Evolutionary conservation across 1,140 invertebrate species (phyloP), one percentile per base, ranked within the genome.

Genomic region (Drosophila repleta): DNA sequence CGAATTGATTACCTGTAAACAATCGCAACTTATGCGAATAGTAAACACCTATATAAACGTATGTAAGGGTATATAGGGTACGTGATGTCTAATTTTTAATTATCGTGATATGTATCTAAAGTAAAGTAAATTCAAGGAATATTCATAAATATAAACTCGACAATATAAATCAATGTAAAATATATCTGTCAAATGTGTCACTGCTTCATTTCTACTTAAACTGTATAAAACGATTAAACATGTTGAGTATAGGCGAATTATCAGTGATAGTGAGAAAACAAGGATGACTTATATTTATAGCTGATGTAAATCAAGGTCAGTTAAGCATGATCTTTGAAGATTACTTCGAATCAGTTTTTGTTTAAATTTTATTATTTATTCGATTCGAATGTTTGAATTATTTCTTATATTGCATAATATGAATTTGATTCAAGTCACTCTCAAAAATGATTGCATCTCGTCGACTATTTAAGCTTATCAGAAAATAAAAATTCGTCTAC

Each of bases 1-100:
- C 24, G 21, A 51, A 35, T 32, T 49, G 52, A 48, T 55, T 29
- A 39, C 18, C 13, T 67, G 55, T 43, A 52, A 41, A 67, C 35
- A 67, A 13, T 18, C 18, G 4, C 20, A 11, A 21, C n/a, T 48
- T 26, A 55, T 32, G 26, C n/a, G 24, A 51, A 51, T 32, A 3
- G 15, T 1, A 21, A 7, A 11, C 10, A 3, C 6, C 4, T 20
- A 21, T 5, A 46, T 0, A 46, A 13, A 46, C 10, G 8, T 21
- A 46, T 29, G 37, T 39, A 41, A 4, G 32, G 1, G 11, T 17
- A 46, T 7, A 8, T 46, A 41, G 1, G 1, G 18, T 21, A 46
- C 43, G 43, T 46, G 43, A 21, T 46, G 18, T 46, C 3, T 20
- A 10, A 21, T 32, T 21, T 46, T 46, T 46, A 46, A 46, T 48